These are phyloP conservation scores for Epinephelus moara DNA, from an alignment of 2,113 vertebrate genomes.

Conservation along the genomic window DNA sequence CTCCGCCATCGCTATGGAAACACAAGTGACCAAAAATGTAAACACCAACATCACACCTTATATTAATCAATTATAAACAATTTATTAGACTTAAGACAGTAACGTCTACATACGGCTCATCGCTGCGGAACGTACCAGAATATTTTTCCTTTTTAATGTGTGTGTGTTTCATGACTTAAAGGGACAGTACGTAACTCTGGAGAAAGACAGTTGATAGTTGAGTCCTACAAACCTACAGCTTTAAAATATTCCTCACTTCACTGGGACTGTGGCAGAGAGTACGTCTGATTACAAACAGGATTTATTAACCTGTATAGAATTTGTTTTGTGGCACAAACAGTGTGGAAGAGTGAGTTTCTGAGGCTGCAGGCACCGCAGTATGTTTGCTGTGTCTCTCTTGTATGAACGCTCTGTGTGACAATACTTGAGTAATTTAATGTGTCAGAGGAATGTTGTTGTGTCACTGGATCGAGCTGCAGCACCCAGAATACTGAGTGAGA, in stretches of 20 bases:
- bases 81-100: not conserved
- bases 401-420: conserved; percentile 1
- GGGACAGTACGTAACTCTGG: too few relatives aligned
- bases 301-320: not conserved
- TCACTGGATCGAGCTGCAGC: conserved; percentile 5
- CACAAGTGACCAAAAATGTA: not conserved
- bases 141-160: too few relatives aligned
- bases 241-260: not conserved
- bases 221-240: not conserved
- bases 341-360: not conserved
- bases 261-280: too few relatives aligned
- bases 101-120: not conserved
- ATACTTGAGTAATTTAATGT: conserved; percentile 44
- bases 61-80: not conserved
- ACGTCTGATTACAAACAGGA: too few relatives aligned
- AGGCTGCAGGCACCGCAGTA: not conserved
- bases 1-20: conserved; percentile 87
- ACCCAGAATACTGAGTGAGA: not conserved
- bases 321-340: not conserved
- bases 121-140: too few relatives aligned
- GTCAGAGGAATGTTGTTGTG: conserved; percentile 58
- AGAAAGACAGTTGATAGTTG: too few relatives aligned
- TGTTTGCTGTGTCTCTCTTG: not conserved
- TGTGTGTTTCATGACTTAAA: too few relatives aligned
- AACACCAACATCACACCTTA: not conserved